Base-by-base conservation (phyloP, 2,888 invertebrate species). In the Pristionchus exspectatus region DNA sequence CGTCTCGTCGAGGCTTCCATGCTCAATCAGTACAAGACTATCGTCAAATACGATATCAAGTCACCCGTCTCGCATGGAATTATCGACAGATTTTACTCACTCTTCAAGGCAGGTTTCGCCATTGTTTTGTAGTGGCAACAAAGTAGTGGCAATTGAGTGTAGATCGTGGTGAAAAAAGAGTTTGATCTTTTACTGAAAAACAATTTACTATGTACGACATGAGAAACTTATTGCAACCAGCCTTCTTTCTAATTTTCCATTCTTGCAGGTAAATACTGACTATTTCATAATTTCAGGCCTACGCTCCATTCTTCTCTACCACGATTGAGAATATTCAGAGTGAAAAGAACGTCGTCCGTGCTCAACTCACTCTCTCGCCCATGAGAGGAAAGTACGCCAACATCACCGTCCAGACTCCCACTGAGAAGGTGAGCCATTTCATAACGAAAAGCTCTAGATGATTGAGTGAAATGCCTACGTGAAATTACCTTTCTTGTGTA, bases 11-110 rank as follows among this genome's bases (percentile, higher is more conserved):
- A 92, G 90, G 92, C 92, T 56, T 77, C 92, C 86, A 89, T 91
- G 84, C 91, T 92, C 63, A 91, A 93, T 90, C 91, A 92, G 90
- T 92, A 91, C 91, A 91, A 90, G 81, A 56, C 90, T 38, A 83
- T 90, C 54, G 90, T 89, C 88, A 90, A 91, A 74, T 92, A 92
- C 90, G 90, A 92, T n/a, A 83, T 92, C 83, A 14, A 63, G 33
- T 87, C 88, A 33, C 88, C 89, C 74, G 89, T 88, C 59, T 90
- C 90, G 27, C 85, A 87, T 69, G 89, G 81, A 77, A 77, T 90
- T 89, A 59, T 90, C 50, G 81, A 90, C 72, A 66, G 88, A 63
- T 21, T 88, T 81, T 90, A 84, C 90, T 87, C 89, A 69, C 56
- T 89, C 4, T 7, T 59, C 84, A 85, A 59, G 84, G 81, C 50